Conservation (phyloP, 2,113 vertebrate genomes). For the Pipra filicauda region DNA sequence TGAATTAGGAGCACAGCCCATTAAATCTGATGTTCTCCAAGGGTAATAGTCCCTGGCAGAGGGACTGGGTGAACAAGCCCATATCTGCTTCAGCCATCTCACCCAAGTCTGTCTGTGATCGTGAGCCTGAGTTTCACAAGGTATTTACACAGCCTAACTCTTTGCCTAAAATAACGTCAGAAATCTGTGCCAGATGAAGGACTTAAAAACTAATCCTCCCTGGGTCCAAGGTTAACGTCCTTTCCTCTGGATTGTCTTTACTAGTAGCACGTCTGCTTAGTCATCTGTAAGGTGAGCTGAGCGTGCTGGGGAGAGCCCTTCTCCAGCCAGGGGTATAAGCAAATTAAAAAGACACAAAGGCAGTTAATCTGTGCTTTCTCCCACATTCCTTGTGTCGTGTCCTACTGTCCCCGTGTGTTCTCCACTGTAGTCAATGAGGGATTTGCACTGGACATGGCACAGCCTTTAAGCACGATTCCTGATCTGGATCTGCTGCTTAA, state of each 20-base stretch:
- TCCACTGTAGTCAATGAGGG: neutral
- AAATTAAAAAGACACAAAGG: neutral
- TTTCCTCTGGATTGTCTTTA: slow-evolving; percentile 25
- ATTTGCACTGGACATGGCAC: neutral
- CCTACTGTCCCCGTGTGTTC: neutral
- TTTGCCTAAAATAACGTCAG: neutral
- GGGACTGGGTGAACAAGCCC: neutral
- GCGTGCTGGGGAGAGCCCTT: neutral
- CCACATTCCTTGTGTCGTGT: neutral
- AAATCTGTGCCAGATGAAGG: neutral
- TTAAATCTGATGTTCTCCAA: neutral
- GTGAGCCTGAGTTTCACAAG: neutral
- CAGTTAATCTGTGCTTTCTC: neutral
- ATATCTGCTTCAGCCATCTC: neutral
- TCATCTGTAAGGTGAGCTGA: neutral
- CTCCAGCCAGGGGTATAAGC: neutral
- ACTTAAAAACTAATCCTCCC: neutral
- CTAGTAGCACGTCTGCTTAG: neutral
- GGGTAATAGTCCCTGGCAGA: neutral
- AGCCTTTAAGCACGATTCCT: neutral
- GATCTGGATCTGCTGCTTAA: neutral
- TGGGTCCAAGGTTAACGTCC: neutral
- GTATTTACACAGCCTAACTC: neutral
- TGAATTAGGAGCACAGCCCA: neutral
- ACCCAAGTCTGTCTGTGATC: neutral